Evolutionary conservation across 2,113 vertebrate species (phyloP).

Genomic region (Benitochromis conjunctus): DNA sequence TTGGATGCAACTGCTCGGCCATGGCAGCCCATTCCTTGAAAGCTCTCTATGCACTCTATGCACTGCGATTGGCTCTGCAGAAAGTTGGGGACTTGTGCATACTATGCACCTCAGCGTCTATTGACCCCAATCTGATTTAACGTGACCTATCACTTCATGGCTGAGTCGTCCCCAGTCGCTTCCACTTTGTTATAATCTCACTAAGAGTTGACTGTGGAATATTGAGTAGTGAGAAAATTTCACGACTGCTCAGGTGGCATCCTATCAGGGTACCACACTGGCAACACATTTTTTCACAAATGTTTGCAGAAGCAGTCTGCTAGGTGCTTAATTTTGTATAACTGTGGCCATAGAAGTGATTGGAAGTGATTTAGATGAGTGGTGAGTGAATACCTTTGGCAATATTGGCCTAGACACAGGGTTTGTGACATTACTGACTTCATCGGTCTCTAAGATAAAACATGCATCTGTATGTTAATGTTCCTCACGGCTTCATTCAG

Average conservation of each 20-base stretch:
- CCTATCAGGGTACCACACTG: rapidly evolving
- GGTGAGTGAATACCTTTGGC: neutral
- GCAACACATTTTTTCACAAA: neutral
- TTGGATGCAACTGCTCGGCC: neutral
- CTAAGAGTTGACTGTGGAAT: neutral
- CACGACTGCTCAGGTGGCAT: neutral
- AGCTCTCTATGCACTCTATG: neutral
- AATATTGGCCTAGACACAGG: neutral
- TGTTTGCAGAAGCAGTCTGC: neutral
- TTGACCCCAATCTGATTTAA: neutral
- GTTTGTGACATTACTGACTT: neutral
- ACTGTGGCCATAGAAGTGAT: neutral
- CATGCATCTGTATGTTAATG: neutral
- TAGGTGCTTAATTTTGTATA: neutral
- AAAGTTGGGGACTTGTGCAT: neutral
- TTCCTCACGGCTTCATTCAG: neutral
- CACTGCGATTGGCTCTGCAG: neutral
- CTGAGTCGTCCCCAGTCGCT: neutral
- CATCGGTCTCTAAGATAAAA: neutral
- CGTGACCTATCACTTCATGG: neutral
- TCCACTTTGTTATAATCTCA: neutral
- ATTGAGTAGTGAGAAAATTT: neutral
- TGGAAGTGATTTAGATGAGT: neutral
- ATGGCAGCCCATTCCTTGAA: neutral
- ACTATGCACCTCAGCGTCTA: neutral